Evolutionary conservation across 2,888 invertebrate species (phyloP).

Genomic region (Latrodectus hesperus): DNA sequence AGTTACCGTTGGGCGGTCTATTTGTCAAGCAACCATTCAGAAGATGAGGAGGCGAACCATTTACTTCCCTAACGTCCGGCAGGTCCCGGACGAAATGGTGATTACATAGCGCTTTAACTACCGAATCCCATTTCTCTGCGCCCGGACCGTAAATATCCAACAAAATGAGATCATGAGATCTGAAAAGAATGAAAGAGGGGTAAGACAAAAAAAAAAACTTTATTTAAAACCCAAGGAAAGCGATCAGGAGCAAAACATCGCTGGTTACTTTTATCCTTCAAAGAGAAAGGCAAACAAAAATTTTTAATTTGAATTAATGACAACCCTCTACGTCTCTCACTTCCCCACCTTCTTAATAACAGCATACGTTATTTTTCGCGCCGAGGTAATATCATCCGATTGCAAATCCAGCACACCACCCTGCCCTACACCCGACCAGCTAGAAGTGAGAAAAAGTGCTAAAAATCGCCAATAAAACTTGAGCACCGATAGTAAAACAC

Average conservation of each 20-base stretch:
- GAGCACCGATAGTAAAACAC: slow-evolving; percentile 66
- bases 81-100: slow-evolving; percentile 60
- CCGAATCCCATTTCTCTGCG: slow-evolving; percentile 64
- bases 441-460: slow-evolving; percentile 49
- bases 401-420: slow-evolving; percentile 10
- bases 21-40: slow-evolving; percentile 67
- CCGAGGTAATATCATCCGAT: slow-evolving; percentile 56
- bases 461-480: slow-evolving; percentile 69
- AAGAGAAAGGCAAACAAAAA: slow-evolving; percentile 50
- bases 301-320: slow-evolving; percentile 69
- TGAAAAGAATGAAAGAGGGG: slow-evolving; percentile 14
- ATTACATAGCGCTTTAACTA: slow-evolving; percentile 68
- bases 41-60: slow-evolving; percentile 32
- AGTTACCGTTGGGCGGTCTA: slow-evolving; percentile 47
- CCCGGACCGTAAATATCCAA: slow-evolving; percentile 64
- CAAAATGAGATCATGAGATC: slow-evolving; percentile 33
- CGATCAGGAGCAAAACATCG: slow-evolving; percentile 60
- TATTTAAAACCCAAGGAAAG: slow-evolving; percentile 41
- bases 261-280: slow-evolving; percentile 61
- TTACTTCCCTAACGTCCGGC: slow-evolving; percentile 65
- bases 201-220: slow-evolving; percentile 10
- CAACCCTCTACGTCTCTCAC: slow-evolving; percentile 4
- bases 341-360: slow-evolving; percentile 46
- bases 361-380: slow-evolving; percentile 62
- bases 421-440: slow-evolving; percentile 4